A percentile compares a stretch with the other conserved stretches of the same genome.
These are phyloP conservation scores for Aythya baeri DNA, from an alignment of 2,113 vertebrate species.

Conservation along the genomic window DNA sequence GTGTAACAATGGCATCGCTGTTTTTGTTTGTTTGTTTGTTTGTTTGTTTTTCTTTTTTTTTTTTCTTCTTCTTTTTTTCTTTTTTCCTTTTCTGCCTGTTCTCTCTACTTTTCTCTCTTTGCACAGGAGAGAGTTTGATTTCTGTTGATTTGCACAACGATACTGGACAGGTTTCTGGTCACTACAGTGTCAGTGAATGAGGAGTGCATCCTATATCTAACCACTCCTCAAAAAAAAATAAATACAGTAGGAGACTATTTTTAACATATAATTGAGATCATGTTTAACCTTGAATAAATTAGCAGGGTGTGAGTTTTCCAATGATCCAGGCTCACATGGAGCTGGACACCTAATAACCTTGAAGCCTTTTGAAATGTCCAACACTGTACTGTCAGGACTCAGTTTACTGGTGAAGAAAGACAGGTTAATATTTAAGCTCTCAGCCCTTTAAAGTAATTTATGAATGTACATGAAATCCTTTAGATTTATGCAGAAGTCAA, in stretches of 20 bases:
- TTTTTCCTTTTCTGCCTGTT: background rate
- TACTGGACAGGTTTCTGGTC: background rate
- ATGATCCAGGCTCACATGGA: background rate
- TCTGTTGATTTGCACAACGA: background rate
- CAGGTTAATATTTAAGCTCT: conserved; percentile 34
- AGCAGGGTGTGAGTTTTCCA: background rate
- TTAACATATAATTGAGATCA: background rate
- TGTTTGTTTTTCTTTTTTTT: background rate
- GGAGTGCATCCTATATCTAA: background rate
- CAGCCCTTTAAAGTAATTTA: background rate
- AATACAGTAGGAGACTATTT: background rate
- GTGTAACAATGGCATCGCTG: background rate
- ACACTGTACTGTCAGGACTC: background rate
- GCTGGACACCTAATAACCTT: background rate
- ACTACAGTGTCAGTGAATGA: background rate
- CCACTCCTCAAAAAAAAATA: background rate
- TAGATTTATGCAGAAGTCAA: background rate
- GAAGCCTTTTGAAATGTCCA: background rate
- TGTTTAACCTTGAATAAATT: background rate
- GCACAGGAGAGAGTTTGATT: background rate
- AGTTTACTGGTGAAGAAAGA: background rate
- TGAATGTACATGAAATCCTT: background rate
- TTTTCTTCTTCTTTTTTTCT: background rate
- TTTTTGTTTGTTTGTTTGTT: too few relatives aligned
- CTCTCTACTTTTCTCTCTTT: background rate